Base-by-base conservation (phyloP, 2,797 vertebrate genomes). In the Premnoplex brunnescens region DNA sequence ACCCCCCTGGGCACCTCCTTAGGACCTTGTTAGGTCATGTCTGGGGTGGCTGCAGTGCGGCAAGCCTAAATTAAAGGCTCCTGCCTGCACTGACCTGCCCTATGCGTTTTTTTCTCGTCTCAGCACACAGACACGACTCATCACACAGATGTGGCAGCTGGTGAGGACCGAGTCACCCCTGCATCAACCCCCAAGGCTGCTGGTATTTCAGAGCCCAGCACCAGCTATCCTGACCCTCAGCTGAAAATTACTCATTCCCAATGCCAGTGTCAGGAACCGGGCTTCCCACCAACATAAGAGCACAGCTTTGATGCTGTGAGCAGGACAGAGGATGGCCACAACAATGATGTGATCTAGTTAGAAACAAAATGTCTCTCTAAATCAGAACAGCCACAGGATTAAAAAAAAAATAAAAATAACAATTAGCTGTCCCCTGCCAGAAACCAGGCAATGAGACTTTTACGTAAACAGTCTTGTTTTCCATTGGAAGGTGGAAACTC, bases 151-250 rank as follows among this genome's bases (percentile, higher is more conserved):
- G 49, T 5, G 8, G 84, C 41, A 39, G 58, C 64, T 49, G 67
- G 17, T 0, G 0, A 46, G 79, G 44, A 36, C 17, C 0, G 0
- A 80, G 28, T 63, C 77, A 32, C 23, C 32, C 18, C 36, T 10
- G 1, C 3, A 0, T 84, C n/a, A 48, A 30, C 17, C 14, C 24
- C 48, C 1, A 1, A 24, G 22, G 32, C 54, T 68, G 62, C n/a
- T 0, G 1, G 27, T 1, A 1, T 64, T 69, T 63, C 0, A 0
- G 41, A 91, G 59, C 19, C 37, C 56, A 43, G 16, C 0, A 0
- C 16, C 30, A 21, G 55, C 39, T 34, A 9, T 12, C 18, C 22
- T 7, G 10, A 20, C 44, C 63, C 23, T 86, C 54, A 75, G 77
- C 20, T 0, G 0, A 63, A 81, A 68, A 59, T 62, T 41, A 17